Base-by-base conservation (phyloP, 2,888 invertebrate genomes). In the Geotrupes spiniger region DNA sequence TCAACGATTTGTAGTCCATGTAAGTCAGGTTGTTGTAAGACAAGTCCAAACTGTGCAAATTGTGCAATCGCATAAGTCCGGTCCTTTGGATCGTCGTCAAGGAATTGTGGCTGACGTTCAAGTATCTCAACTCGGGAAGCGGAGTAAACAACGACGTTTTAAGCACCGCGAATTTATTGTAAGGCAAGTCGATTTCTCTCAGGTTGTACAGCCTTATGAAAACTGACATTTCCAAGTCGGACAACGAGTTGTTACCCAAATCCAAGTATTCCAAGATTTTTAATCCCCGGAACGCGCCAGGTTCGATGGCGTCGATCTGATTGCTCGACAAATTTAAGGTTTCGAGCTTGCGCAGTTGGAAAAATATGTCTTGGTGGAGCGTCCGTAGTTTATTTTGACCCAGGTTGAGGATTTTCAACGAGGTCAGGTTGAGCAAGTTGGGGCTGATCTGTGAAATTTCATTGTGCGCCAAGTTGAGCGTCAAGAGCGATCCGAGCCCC, bases 41-140 rank as follows among this genome's bases (percentile, higher is more conserved):
- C 2, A 73, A 46, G 53, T 73, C 73, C 21, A 73, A 49, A 16
- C 65, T 63, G 46, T 71, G 66, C 5, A 73, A 51, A 51, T 62
- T 69, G 28, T 63, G 62, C 21, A 73, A 43, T 2, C 63, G 59
- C 37, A 69, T 62, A 3, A 71, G 63, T 11, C 71, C 71, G 6
- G 63, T 69, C 4, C 65, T 60, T 38, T 61, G 53, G 2, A 68
- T 53, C 3, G 52, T 51, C 4, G 52, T 44, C 1, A 73, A 66
- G 4, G 27, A 21, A 43, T 72, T 72, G 39, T 63, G 57, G 0
- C 71, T 70, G 11, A 66, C 53, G 49, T 72, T 71, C 4, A 73
- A 51, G 11, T 52, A 42, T 36, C 64, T 59, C 27, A 73, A 49
- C 46, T 69, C 67, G 1, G 73, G 71, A 25, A 73, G 49, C 5